These are phyloP conservation scores for Chelmon rostratus DNA, from an alignment of 2,797 vertebrate species.

Conservation along the genomic window DNA sequence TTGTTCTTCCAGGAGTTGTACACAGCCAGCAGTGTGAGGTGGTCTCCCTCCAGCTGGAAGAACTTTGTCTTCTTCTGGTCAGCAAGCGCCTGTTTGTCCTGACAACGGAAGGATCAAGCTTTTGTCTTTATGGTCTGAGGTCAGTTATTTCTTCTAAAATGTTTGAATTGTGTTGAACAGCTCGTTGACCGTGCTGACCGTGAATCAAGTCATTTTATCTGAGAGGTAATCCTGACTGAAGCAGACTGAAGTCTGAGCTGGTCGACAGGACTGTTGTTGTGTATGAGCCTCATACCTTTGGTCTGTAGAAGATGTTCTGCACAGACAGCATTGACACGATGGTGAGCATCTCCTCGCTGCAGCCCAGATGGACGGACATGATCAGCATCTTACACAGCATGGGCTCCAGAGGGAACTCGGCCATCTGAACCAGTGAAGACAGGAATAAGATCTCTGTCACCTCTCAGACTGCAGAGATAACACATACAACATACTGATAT, in stretches of 20 bases:
- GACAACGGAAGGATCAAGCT: neutral
- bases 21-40: constrained; percentile 93
- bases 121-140: neutral
- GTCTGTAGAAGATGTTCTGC: constrained; percentile 98
- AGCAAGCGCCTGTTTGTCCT: constrained; percentile 96
- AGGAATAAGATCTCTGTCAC: too few relatives aligned
- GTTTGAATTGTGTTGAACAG: neutral
- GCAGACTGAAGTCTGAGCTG: neutral
- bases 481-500: too few relatives aligned
- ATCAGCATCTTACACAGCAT: constrained; percentile 99
- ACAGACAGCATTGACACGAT: constrained; percentile 99
- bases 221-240: neutral
- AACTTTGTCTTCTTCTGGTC: constrained; percentile 98
- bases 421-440: constrained; percentile 88
- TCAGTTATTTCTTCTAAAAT: neutral
- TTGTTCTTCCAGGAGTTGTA: constrained; percentile 99
- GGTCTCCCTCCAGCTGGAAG: constrained; percentile 95
- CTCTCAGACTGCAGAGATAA: neutral
- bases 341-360: constrained; percentile 98
- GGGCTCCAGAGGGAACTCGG: constrained; percentile 97
- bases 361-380: constrained; percentile 98
- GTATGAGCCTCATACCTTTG: constrained; percentile 87
- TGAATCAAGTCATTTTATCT: neutral
- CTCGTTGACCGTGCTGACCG: neutral
- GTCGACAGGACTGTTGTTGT: neutral